These are phyloP conservation scores for Leptopilina myrica DNA, from an alignment of 2,888 invertebrate genomes.

Conservation along the genomic window DNA sequence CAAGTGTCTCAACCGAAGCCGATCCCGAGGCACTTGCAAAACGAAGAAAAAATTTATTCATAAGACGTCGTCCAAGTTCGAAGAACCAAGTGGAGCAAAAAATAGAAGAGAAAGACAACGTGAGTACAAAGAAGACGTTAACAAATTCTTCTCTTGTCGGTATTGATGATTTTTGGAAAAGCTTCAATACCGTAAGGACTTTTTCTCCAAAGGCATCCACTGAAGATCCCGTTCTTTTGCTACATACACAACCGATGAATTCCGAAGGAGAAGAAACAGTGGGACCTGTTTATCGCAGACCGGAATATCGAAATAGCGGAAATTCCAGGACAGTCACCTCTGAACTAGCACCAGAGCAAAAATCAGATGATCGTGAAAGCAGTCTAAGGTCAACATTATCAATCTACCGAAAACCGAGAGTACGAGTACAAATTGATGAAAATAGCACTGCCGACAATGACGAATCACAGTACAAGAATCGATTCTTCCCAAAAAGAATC, in stretches of 20 bases:
- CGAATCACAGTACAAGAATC: conserved; percentile 50
- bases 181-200: conserved; percentile 52
- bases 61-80: conserved; percentile 63
- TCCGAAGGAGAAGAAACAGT: background rate
- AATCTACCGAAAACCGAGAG: conserved; percentile 59
- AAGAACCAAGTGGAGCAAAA: conserved; percentile 46
- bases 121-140: background rate
- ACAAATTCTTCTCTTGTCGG: background rate
- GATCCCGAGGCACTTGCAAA: conserved; percentile 51
- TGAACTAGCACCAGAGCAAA: background rate
- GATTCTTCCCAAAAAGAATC: conserved; percentile 64
- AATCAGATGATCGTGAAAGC: conserved; percentile 46
- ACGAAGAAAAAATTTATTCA: conserved; percentile 65
- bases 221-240: background rate
- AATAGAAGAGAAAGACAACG: conserved; percentile 1
- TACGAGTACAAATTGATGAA: conserved; percentile 50
- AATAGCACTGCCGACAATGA: background rate
- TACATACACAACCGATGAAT: background rate
- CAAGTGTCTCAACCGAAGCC: conserved; percentile 45
- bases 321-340: background rate
- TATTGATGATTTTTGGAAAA: conserved; percentile 62
- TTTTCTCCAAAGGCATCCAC: background rate
- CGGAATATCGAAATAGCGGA: conserved; percentile 11
- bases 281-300: conserved; percentile 28
- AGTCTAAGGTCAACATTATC: conserved; percentile 47